Conservation (phyloP, 2,888 invertebrate species). For the Parnassius orleans region DNA sequence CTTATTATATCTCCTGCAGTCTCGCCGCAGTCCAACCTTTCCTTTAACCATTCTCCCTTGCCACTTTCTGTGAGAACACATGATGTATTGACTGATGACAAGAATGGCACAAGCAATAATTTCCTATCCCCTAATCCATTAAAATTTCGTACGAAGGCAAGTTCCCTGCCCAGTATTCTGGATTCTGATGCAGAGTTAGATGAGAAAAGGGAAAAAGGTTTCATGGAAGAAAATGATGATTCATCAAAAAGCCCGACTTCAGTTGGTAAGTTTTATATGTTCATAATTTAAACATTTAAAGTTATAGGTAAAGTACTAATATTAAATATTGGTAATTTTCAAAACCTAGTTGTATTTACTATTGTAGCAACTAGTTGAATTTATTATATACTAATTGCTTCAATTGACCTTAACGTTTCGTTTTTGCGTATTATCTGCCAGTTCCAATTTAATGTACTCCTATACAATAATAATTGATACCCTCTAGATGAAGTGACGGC, state of each 20-base stretch:
- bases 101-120: constrained; percentile 43
- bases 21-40: constrained; percentile 67
- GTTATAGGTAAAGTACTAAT: too few species aligned
- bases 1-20: constrained; percentile 83
- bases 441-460: too few species aligned
- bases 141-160: constrained; percentile 83
- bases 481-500: too few species aligned
- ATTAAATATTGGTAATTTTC: background rate
- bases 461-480: too few species aligned
- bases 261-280: constrained; percentile 65
- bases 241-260: constrained; percentile 85
- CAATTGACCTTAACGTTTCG: too few species aligned
- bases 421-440: too few species aligned
- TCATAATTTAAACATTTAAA: background rate
- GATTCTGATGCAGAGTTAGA: constrained; percentile 87
- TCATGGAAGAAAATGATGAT: constrained; percentile 67
- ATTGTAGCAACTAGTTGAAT: too few species aligned
- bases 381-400: too few species aligned
- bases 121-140: constrained; percentile 82
- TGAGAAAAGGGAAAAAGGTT: constrained; percentile 71
- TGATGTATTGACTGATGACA: constrained; percentile 45
- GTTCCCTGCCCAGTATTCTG: constrained; percentile 90
- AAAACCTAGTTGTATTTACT: background rate
- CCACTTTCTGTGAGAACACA: constrained; percentile 49
- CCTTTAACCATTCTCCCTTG: constrained; percentile 57